Conservation (phyloP, 2,797 vertebrate genomes). For the Oceanodroma leucorhoa region DNA sequence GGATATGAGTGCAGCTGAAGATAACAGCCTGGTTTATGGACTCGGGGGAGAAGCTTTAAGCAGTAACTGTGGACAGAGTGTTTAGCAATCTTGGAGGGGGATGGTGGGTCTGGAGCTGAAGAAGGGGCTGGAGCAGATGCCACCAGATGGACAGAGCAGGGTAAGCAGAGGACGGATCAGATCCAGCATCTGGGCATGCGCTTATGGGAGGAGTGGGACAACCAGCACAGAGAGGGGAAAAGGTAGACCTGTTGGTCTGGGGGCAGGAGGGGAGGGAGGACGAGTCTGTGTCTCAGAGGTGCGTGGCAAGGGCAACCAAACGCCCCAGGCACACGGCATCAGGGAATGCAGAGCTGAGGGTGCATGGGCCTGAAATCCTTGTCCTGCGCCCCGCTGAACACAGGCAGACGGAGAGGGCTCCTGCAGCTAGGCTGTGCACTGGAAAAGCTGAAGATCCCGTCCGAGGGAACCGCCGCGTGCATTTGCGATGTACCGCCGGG, state of each 20-base stretch:
- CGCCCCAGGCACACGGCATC: no score
- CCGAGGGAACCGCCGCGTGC: no score
- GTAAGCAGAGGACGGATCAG: background rate
- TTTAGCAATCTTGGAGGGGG: background rate
- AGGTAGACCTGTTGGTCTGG: background rate
- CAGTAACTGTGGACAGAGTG: background rate
- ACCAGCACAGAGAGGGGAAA: background rate
- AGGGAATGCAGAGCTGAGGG: background rate
- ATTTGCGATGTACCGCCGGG: background rate
- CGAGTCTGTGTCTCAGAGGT: no score
- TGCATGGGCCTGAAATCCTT: background rate
- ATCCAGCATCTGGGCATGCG: background rate
- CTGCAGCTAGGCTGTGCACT: background rate
- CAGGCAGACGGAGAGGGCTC: background rate
- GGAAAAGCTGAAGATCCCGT: background rate
- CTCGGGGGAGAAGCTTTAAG: background rate
- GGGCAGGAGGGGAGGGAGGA: background rate
- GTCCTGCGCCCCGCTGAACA: no score
- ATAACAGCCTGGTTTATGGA: background rate
- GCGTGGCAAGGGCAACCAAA: no score
- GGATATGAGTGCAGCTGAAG: background rate
- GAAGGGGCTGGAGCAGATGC: background rate
- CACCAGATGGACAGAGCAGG: background rate
- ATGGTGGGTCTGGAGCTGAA: background rate
- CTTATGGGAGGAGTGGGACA: background rate